phyloP scores from a whole-genome alignment of 2,797 vertebrate species.

The Lateolabrax maculatus region DNA sequence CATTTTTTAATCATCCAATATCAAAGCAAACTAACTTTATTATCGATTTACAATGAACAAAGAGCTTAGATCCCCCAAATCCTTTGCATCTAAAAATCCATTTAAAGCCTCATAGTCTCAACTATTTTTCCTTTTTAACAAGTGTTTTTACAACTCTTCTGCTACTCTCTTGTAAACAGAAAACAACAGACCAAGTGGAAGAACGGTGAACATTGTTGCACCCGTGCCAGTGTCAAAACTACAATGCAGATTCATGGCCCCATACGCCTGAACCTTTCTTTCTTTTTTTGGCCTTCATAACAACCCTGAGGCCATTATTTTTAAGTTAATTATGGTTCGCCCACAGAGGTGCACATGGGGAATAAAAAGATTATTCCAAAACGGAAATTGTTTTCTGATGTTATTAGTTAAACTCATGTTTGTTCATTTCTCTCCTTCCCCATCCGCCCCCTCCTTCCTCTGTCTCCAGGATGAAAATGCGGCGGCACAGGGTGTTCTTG shows the following conservation, averaged over 20 bases:
- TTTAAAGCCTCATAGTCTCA: not conserved
- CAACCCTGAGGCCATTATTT: not conserved
- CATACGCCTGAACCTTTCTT: too few relatives aligned
- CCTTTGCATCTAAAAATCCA: not conserved
- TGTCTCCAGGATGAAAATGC: constrained; percentile 96
- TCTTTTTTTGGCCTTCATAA: not conserved
- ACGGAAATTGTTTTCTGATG: constrained; percentile 25
- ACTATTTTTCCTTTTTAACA: not conserved
- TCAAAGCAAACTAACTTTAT: not conserved
- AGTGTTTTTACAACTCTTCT: not conserved
- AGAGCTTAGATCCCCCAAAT: not conserved
- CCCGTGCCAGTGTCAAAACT: not conserved
- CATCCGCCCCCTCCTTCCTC: not conserved
- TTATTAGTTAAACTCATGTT: constrained; percentile 7
- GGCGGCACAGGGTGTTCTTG: constrained; percentile 98
- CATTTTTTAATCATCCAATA: not conserved
- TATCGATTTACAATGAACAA: not conserved
- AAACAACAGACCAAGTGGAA: not conserved
- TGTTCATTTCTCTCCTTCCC: not conserved
- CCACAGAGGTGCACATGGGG: not conserved
- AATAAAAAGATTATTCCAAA: constrained; percentile 14
- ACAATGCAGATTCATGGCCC: not conserved
- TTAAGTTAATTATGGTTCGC: not conserved
- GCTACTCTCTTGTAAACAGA: not conserved
- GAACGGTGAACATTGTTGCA: not conserved